Evolutionary conservation across 2,888 invertebrate genomes (phyloP).

Genomic region (Dryococelus australis): DNA sequence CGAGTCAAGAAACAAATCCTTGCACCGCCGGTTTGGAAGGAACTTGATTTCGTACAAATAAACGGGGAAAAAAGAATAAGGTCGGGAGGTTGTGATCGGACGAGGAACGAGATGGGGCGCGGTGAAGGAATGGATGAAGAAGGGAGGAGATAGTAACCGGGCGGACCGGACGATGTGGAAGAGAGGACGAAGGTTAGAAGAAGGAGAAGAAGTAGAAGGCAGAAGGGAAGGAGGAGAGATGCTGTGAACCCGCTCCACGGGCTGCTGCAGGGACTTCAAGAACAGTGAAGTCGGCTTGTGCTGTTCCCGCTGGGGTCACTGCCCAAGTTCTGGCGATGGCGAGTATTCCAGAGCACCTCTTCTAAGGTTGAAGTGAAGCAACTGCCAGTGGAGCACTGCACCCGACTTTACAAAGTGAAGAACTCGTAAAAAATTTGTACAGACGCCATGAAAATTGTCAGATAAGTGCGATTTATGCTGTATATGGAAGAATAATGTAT

Average conservation of each 20-base stretch:
- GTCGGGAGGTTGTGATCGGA: constrained; percentile 13
- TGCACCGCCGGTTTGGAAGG: constrained; percentile 19
- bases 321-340: too few species aligned
- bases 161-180: background rate
- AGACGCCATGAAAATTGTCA: too few species aligned
- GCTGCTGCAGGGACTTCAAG: background rate
- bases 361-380: too few species aligned
- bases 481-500: too few species aligned
- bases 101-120: background rate
- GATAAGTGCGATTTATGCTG: too few species aligned
- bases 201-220: too few species aligned
- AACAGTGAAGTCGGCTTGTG: background rate
- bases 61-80: background rate
- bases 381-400: too few species aligned
- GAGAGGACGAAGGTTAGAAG: background rate
- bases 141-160: background rate
- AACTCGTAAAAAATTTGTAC: too few species aligned
- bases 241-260: background rate
- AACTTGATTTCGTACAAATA: constrained; percentile 30
- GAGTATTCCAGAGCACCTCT: too few species aligned
- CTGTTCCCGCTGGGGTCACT: background rate
- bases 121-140: background rate
- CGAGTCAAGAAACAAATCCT: constrained; percentile 28
- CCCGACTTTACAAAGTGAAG: too few species aligned
- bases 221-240: background rate